These are phyloP conservation scores for Megaceryle maxima DNA, from an alignment of 2,113 vertebrate genomes.

Conservation along the genomic window DNA sequence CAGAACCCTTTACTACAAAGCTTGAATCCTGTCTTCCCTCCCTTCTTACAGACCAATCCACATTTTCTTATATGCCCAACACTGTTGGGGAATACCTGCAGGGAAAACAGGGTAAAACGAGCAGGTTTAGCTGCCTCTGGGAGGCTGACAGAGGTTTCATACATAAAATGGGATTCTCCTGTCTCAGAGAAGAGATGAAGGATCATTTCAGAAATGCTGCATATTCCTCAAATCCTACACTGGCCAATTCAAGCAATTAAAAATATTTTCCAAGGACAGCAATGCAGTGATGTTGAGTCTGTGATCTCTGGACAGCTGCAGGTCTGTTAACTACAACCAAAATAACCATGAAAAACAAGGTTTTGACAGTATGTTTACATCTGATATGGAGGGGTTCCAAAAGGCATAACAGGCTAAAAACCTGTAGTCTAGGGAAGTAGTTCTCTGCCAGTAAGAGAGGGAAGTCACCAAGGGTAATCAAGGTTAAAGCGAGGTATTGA, in stretches of 20 bases:
- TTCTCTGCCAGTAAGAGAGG: background rate
- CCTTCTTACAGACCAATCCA: background rate
- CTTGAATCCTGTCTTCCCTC: background rate
- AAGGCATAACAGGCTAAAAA: background rate
- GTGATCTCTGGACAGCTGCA: background rate
- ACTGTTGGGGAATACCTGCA: background rate
- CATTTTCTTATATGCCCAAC: background rate
- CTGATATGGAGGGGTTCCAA: background rate
- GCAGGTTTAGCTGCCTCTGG: background rate
- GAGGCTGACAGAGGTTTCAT: background rate
- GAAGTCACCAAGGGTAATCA: background rate
- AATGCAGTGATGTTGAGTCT: background rate
- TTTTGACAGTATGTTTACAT: background rate
- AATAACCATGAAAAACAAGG: background rate
- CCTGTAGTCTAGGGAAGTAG: background rate
- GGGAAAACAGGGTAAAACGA: rapidly evolving
- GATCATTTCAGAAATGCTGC: background rate
- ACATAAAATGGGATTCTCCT: background rate
- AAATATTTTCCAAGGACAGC: background rate
- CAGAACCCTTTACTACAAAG: background rate
- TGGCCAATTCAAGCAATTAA: background rate
- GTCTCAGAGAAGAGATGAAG: background rate
- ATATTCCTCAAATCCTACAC: background rate
- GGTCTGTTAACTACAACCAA: background rate
- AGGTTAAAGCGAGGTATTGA: background rate